Conservation (phyloP, 1,140 invertebrate genomes). For the Drosophila subpulchrella region DNA sequence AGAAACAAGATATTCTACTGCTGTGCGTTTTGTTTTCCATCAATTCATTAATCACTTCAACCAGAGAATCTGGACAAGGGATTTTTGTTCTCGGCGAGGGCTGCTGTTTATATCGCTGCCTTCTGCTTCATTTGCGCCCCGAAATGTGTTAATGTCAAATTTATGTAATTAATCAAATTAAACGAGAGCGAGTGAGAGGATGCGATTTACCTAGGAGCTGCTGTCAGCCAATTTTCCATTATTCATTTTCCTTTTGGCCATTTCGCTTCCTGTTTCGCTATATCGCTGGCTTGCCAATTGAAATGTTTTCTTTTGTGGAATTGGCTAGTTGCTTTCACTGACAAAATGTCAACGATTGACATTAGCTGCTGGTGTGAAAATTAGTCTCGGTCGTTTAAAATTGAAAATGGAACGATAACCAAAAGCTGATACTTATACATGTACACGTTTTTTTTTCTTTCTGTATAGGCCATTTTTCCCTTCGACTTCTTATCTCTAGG, state of each 20-base stretch:
- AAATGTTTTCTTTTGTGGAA: slow-evolving; percentile 25
- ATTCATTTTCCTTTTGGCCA: slow-evolving; percentile 41
- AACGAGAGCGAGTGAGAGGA: slow-evolving; percentile 17
- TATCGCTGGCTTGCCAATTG: slow-evolving; percentile 21
- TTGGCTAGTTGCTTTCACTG: slow-evolving; percentile 33
- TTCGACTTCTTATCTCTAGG: slow-evolving; percentile 27
- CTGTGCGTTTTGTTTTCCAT: slow-evolving; percentile 59
- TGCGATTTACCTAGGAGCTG: slow-evolving; percentile 5
- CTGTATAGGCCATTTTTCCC: neutral
- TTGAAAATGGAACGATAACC: slow-evolving; percentile 18
- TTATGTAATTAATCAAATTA: slow-evolving; percentile 72
- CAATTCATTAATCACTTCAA: slow-evolving; percentile 67
- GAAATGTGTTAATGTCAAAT: slow-evolving; percentile 77
- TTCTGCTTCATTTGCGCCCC: slow-evolving; percentile 74
- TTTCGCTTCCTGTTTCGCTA: slow-evolving; percentile 45
- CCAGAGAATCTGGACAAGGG: slow-evolving; percentile 31
- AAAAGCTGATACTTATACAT: slow-evolving; percentile 9
- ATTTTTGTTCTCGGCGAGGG: slow-evolving; percentile 26
- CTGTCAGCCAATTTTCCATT: slow-evolving; percentile 59
- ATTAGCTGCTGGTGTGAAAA: slow-evolving; percentile 44
- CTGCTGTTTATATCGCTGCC: slow-evolving; percentile 59
- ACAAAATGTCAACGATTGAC: slow-evolving; percentile 47
- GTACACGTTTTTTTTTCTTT: slow-evolving; percentile 3
- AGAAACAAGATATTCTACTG: slow-evolving; percentile 29
- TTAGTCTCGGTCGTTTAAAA: slow-evolving; percentile 31